Conservation (phyloP, 2,888 invertebrate species). For the Tholera decimalis region DNA sequence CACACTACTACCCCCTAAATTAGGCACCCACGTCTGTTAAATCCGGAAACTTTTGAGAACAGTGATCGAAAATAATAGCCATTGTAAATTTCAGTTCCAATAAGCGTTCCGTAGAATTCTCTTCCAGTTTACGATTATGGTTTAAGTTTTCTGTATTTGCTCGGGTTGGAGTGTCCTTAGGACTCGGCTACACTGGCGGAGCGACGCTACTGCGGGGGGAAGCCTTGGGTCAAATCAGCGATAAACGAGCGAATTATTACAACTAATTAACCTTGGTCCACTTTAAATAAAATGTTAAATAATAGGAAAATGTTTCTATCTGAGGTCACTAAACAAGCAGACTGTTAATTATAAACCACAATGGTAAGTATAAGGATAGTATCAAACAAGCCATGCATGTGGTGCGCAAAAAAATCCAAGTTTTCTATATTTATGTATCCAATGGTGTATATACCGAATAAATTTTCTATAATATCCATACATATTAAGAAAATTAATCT, state of each 20-base stretch:
- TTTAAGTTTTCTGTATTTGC: constrained; percentile 63
- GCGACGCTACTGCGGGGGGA: constrained; percentile 4
- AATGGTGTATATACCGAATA: no score
- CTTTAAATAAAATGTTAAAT: neutral
- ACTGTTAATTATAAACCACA: neutral
- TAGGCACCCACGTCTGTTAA: constrained; percentile 23
- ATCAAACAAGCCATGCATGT: no score
- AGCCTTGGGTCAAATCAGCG: neutral
- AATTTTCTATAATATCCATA: no score
- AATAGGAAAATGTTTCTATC: neutral
- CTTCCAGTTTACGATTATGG: constrained; percentile 65
- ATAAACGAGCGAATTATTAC: neutral
- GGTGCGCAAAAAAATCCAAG: no score
- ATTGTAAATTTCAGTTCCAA: constrained; percentile 66
- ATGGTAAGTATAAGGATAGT: no score
- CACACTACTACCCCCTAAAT: constrained; percentile 26
- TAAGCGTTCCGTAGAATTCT: constrained; percentile 62
- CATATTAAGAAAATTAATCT: no score
- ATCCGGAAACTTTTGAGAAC: constrained; percentile 60
- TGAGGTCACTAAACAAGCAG: neutral
- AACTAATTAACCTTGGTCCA: neutral
- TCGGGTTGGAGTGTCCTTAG: constrained; percentile 29
- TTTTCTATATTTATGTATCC: no score
- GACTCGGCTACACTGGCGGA: neutral
- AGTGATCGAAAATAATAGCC: constrained; percentile 62